Evolutionary conservation across 2,888 invertebrate genomes (phyloP), one percentile per base, ranked within the genome.

Genomic region (Crossocerus cetratus): DNA sequence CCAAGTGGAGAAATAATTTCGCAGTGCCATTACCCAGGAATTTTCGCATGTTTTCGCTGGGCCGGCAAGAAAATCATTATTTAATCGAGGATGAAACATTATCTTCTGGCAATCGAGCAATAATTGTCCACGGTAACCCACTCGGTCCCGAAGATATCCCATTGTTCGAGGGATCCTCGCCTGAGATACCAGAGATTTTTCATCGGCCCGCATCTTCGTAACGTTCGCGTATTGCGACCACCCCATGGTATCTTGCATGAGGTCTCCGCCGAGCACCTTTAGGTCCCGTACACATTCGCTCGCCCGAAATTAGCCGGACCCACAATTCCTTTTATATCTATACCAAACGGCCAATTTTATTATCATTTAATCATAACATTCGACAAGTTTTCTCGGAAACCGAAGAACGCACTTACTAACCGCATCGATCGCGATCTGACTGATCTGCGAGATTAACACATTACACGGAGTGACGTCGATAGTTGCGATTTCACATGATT

Each of bases 81-180:
- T 75, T 82, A 69, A 80, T 79, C 82, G 72, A 77, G 77, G 81
- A 82, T 78, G 80, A 81, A 77, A 76, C 77, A 81, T 81, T 81
- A 81, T 81, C 81, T 81, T 80, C 77, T 72, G 80, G 69, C 82
- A 80, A 81, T 81, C 82, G 78, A 76, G 69, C 71, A 82, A 83
- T 81, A 78, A 77, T 84, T 83, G 82, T 83, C 82, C 81, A 78
- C 79, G 76, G 79, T 79, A 79, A 78, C 74, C 80, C 70, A 82
- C 62, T 79, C 80, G 68, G 80, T 78, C 69, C 74, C 78, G 73
- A 81, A 81, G 80, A 82, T 86, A 84, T 85, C 84, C 86, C 86
- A 86, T 88, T 88, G 88, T 87, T 88, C 85, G 80, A 80, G 71
- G 82, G 78, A 83, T 84, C 84, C 72, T 80, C 69, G 82, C 77